phyloP scores from a whole-genome alignment of 2,888 invertebrate species.

The Terebella lapidaria region DNA sequence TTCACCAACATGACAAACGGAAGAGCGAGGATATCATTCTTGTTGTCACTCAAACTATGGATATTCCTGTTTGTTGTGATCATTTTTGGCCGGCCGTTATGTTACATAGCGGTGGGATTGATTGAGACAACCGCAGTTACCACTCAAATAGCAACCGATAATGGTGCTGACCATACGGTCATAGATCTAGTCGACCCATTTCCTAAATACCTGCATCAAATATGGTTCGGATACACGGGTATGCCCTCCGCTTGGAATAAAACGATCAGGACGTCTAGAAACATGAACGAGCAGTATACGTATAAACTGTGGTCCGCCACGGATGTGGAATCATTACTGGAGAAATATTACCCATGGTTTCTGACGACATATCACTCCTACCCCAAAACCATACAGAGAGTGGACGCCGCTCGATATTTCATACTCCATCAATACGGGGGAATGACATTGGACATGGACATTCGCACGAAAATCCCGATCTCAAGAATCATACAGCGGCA shows the following conservation, averaged over 20 bases:
- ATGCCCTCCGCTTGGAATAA: neutral
- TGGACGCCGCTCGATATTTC: conserved; percentile 21
- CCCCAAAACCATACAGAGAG: conserved; percentile 18
- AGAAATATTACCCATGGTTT: conserved; percentile 20
- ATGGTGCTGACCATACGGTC: no score
- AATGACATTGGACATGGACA: conserved; percentile 21
- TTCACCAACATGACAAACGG: no score
- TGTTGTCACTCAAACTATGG: no score
- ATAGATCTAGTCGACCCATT: no score
- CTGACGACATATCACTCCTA: conserved; percentile 16
- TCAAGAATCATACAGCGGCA: neutral
- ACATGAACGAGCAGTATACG: neutral
- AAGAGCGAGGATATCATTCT: no score
- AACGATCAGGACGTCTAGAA: neutral
- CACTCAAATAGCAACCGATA: no score
- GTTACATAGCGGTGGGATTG: no score
- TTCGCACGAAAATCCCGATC: neutral
- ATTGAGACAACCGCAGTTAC: no score
- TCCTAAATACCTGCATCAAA: neutral
- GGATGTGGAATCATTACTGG: conserved; percentile 11
- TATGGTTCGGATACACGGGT: neutral
- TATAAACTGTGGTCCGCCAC: conserved; percentile 21
- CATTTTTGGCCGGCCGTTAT: no score
- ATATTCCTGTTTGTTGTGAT: no score
- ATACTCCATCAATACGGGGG: conserved; percentile 23